Conservation (phyloP, 2,888 invertebrate genomes). For the Dorcus parallelipipedus region DNA sequence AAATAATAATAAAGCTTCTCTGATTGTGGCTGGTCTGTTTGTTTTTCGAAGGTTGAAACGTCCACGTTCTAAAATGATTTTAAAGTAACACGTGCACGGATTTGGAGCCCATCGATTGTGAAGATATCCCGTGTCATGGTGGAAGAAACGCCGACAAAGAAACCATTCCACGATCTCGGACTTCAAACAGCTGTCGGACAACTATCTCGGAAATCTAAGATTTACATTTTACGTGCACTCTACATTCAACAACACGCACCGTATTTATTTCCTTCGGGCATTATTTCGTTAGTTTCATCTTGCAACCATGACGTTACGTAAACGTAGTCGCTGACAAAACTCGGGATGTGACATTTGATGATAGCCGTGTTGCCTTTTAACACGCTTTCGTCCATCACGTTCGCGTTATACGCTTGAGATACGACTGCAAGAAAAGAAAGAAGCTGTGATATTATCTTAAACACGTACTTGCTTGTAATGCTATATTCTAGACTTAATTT, state of each 20-base stretch:
- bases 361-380: slow-evolving; percentile 87
- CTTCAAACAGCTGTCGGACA: background rate
- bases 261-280: slow-evolving; percentile 43
- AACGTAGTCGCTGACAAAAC: slow-evolving; percentile 90
- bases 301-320: slow-evolving; percentile 82
- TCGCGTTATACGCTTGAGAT: slow-evolving; percentile 83
- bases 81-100: no score
- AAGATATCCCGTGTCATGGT: background rate
- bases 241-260: slow-evolving; percentile 34
- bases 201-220: background rate
- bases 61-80: no score
- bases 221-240: background rate
- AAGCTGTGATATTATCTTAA: no score
- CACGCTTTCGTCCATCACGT: slow-evolving; percentile 91
- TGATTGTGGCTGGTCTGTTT: no score
- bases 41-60: background rate
- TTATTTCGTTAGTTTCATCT: slow-evolving; percentile 66
- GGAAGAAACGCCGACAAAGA: background rate
- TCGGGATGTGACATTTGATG: slow-evolving; percentile 90
- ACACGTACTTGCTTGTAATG: no score
- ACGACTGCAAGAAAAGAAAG: slow-evolving; percentile 65
- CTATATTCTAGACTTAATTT: no score
- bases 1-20: no score
- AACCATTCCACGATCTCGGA: background rate
- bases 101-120: background rate